These are phyloP conservation scores for Parazoanthus darwini DNA, from an alignment of 92 coral and sea anemone species.

Conservation along the genomic window DNA sequence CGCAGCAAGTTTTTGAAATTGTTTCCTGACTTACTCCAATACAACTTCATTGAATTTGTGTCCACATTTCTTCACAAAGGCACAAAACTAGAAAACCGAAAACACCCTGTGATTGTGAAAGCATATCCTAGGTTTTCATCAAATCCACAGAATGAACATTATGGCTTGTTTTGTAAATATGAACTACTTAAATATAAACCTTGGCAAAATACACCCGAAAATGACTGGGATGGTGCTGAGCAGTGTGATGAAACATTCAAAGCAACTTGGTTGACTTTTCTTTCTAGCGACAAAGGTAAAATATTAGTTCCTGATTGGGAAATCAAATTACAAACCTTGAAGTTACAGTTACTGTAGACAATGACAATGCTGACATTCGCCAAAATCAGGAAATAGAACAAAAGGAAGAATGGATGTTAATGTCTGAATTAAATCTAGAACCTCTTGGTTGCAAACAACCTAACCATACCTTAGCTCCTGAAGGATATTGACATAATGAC, in stretches of 20 bases:
- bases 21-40: too few species aligned
- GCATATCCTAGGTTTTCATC: too few species aligned
- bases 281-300: conserved; percentile 28
- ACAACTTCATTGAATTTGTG: too few species aligned
- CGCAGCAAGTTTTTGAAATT: too few species aligned
- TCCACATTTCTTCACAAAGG: too few species aligned
- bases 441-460: too few species aligned
- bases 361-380: not conserved
- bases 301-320: conserved; percentile 51
- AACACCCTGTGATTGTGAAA: too few species aligned
- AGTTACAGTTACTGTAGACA: not conserved
- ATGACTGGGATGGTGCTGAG: conserved; percentile 50
- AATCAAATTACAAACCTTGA: conserved; percentile 35
- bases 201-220: conserved; percentile 10
- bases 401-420: not conserved
- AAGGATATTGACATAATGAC: conserved; percentile 38
- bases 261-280: conserved; percentile 44
- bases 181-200: not conserved
- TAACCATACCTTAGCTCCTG: conserved; percentile 11
- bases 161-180: too few species aligned
- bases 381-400: not conserved
- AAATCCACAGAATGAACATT: too few species aligned
- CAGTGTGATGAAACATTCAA: conserved; percentile 50
- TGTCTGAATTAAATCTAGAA: conserved; percentile 38
- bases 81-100: too few species aligned